Conservation (phyloP, 2,113 vertebrate genomes). For the Zonotrichia leucophrys region DNA sequence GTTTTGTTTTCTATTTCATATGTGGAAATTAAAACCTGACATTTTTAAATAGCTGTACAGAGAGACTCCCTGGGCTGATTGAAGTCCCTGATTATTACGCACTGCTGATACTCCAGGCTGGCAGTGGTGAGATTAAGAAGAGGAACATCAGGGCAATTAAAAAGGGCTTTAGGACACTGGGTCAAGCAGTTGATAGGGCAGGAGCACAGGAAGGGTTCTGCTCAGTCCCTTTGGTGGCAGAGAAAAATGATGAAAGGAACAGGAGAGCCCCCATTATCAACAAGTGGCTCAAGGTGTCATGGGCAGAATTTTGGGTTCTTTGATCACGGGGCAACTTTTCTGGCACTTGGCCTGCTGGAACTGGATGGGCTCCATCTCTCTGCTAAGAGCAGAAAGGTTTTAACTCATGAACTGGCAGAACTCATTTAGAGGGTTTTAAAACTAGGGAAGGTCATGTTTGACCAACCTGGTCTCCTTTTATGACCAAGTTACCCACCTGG, state of each 20-base stretch:
- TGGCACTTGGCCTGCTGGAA: too few species aligned
- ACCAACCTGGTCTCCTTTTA: too few species aligned
- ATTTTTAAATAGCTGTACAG: rapidly evolving
- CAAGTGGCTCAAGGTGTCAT: not conserved
- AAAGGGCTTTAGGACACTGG: not conserved
- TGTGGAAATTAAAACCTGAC: not conserved
- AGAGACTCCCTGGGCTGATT: not conserved
- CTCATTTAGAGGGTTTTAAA: not conserved
- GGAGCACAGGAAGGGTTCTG: not conserved
- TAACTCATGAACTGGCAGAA: not conserved
- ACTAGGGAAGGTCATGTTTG: too few species aligned
- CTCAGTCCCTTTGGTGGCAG: not conserved
- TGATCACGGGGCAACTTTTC: not conserved
- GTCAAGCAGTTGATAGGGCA: not conserved
- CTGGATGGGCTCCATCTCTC: too few species aligned
- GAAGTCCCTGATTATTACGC: not conserved
- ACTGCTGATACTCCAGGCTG: not conserved
- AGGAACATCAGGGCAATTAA: not conserved
- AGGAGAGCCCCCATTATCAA: not conserved
- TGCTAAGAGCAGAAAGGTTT: not conserved
- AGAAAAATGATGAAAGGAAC: not conserved
- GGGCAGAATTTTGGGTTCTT: not conserved
- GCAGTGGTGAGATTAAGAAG: not conserved
- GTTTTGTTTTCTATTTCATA: not conserved
- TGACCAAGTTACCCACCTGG: too few species aligned